phyloP scores from a whole-genome alignment of 2,797 vertebrate species.

The Phoebastria nigripes region DNA sequence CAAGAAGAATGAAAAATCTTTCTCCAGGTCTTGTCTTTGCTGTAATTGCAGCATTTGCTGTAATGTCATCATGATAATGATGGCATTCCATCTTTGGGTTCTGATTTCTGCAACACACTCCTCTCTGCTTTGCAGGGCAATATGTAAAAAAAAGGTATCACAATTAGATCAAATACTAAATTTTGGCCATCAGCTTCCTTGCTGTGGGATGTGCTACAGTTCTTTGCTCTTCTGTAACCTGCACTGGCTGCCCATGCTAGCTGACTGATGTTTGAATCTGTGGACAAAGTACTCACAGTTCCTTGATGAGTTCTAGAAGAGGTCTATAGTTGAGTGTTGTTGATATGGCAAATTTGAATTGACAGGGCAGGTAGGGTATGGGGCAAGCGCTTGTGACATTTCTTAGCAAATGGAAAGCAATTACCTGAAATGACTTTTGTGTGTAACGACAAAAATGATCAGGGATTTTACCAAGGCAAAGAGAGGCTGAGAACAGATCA shows the following conservation, averaged over 20 bases:
- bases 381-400: not conserved
- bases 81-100: not conserved
- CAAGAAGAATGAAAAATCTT: not conserved
- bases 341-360: not conserved
- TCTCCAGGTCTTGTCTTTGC: not conserved
- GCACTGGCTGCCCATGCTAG: not conserved
- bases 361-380: not conserved
- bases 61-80: not conserved
- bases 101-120: not conserved
- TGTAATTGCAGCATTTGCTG: not conserved
- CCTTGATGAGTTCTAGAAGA: not conserved
- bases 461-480: not conserved
- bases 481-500: not conserved
- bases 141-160: not conserved
- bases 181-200: not conserved
- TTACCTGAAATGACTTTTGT: not conserved
- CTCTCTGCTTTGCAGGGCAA: not conserved
- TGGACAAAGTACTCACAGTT: not conserved
- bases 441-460: not conserved
- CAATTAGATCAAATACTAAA: not conserved
- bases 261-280: not conserved
- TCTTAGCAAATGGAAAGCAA: not conserved
- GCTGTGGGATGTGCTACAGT: not conserved
- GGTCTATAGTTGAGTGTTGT: not conserved
- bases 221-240: not conserved